Evolutionary conservation across 2,113 vertebrate species (phyloP), one percentile per base, ranked within the genome.

Genomic region (Colius striatus): DNA sequence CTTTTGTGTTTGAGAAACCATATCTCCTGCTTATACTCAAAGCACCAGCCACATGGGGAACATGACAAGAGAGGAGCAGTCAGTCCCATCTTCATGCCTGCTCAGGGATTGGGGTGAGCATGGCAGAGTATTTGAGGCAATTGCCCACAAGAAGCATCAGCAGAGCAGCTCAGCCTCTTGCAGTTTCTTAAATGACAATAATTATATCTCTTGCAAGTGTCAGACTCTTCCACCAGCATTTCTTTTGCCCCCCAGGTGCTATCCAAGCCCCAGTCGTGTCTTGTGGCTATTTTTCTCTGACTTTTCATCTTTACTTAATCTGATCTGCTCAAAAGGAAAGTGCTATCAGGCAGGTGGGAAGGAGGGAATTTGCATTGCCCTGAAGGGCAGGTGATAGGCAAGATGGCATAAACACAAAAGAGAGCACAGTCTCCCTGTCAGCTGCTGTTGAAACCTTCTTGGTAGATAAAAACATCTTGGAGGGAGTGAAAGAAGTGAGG

Each of bases 31-130:
- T 70, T 3, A 1, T 30, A 10, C 20, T 26, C 1, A 1, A 26
- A 34, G n/a, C 13, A 10, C 1, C 7, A 30, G 26, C 14, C 34
- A 10, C 6, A 4, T 1, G 3, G 13, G n/a, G 23, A 48, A 41
- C 30, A 6, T 10, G 13, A 13, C 32, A 29, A 12, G 60, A 73
- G 72, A 32, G 12, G 8, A 34, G 30, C 14, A 9, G 55, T 21
- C 30, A 8, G 54, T 27, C 17, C 51, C 30, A 10, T 12, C 48
- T 7, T 25, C 30, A 11, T 3, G 0, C 1, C 4, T 11, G 29
- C n/a, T 38, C 34, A 16, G 75, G 57, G 41, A 19, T 10, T 23
- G 29, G 3, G 45, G 70, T 26, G 13, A 11, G 8, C 41, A 7
- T 6, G 36, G 74, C n/a, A 41, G n/a, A 36, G 21, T 30, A 22